Percentiles rank a stretch among this genome's conserved stretches.
Evolutionary conservation across 2,888 invertebrate species (phyloP).

Genomic region (Drosophila fulvimacula): DNA sequence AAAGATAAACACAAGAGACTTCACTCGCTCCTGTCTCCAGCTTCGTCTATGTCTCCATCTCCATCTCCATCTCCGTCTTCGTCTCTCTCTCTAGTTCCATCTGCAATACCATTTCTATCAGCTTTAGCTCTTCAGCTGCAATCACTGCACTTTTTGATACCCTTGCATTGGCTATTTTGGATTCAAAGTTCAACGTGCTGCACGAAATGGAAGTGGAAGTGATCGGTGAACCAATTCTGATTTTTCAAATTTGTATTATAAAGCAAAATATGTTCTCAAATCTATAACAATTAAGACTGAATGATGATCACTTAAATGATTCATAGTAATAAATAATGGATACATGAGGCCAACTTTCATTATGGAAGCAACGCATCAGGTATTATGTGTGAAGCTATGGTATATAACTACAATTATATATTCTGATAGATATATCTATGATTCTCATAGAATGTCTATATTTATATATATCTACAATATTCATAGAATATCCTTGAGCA

Average conservation of each 20-base stretch:
- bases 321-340: too few species aligned
- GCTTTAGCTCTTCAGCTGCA: slow-evolving; percentile 29
- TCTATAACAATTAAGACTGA: too few species aligned
- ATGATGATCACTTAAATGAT: too few species aligned
- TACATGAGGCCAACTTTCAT: too few species aligned
- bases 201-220: not conserved
- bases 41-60: not conserved
- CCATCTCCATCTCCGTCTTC: not conserved
- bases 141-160: slow-evolving; percentile 33
- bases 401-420: too few species aligned
- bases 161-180: not conserved
- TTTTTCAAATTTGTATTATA: not conserved
- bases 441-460: too few species aligned
- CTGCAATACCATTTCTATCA: slow-evolving; percentile 3
- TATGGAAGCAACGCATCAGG: too few species aligned
- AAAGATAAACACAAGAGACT: slow-evolving; percentile 66
- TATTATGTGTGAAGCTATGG: too few species aligned
- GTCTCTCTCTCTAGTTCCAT: slow-evolving; percentile 2
- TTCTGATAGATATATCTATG: too few species aligned
- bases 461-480: not conserved
- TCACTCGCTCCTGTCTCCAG: slow-evolving; percentile 12
- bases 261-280: not conserved
- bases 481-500: not conserved
- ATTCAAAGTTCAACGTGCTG: not conserved
- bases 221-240: too few species aligned